Evolutionary conservation across 2,888 invertebrate genomes (phyloP), one percentile per base, ranked within the genome.

Genomic region (Argyra leucocephala): DNA sequence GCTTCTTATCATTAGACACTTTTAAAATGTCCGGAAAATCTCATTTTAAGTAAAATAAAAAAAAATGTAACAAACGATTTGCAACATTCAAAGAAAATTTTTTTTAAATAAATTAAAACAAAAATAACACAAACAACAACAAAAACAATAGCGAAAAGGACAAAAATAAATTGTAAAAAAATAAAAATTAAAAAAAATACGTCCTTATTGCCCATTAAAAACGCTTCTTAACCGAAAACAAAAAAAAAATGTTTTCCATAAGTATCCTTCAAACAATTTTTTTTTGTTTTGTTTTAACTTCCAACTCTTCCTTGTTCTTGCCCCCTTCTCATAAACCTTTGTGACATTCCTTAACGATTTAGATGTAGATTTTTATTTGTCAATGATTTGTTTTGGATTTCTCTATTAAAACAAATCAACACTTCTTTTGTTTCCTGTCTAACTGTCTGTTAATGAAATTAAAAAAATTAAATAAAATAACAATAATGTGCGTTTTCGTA

Each of bases 81-180:
- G 48, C 48, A 48, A 48, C 48, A 48, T 15, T 48, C 48, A 48
- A 48, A 48, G 31, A 58, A 64, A 64, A 64, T 22, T 57, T 31
- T 57, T 26, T 22, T 9, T 21, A 22, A 62, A 12, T 31, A 63
- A n/a, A 36, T 22, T 57, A 58, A 6, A n/a, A 58, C 58, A 63
- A 48, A 57, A 63, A 63, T n/a, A 60, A 58, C 24, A 22, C 22
- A n/a, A n/a, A 26, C 12, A 31, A 31, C 9, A 31, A 37, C 9
- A 67, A 31, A 63, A 67, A 64, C 68, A 66, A 66, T 62, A 59
- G 26, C 62, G 66, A 59, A n/a, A n/a, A 64, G 65, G 57, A 63
- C 23, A 24, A 65, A 24, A 60, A 58, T 61, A 62, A 64, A 66
- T 65, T 48, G 22, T 57, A 66, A 60, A 62, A 61, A 61, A 67